phyloP scores from a whole-genome alignment of 2,888 invertebrate genomes.

The Parnassius glacialis region DNA sequence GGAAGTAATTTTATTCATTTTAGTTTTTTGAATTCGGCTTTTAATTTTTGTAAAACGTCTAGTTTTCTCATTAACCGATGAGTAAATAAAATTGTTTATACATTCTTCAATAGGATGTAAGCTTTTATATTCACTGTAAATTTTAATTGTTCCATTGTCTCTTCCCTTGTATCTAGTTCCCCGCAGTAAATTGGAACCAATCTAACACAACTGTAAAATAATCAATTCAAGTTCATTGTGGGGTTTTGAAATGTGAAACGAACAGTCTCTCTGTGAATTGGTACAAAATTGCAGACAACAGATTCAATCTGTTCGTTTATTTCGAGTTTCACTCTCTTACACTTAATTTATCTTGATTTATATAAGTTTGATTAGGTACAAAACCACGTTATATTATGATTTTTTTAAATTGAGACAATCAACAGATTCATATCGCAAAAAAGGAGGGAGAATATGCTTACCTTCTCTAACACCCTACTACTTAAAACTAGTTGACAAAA shows the following conservation, averaged over 20 bases:
- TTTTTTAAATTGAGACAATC: too few species aligned
- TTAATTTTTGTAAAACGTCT: too few species aligned
- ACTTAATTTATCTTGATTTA: neutral
- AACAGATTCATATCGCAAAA: too few species aligned
- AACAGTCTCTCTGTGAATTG: slow-evolving; percentile 1
- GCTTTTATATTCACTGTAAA: neutral
- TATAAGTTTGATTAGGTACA: neutral
- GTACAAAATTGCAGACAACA: neutral
- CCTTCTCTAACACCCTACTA: too few species aligned
- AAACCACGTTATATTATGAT: neutral
- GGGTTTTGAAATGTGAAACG: slow-evolving; percentile 2
- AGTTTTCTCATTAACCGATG: too few species aligned
- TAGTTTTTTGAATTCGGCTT: too few species aligned
- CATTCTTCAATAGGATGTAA: too few species aligned
- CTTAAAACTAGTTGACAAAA: too few species aligned
- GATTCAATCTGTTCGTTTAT: slow-evolving; percentile 8
- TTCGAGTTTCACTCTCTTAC: neutral
- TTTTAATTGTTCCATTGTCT: slow-evolving; percentile 3
- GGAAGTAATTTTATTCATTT: too few species aligned
- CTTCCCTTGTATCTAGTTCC: slow-evolving; percentile 1
- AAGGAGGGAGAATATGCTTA: too few species aligned
- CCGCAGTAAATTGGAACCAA: slow-evolving; percentile 17
- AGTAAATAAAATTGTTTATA: too few species aligned
- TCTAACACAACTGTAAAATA: slow-evolving; percentile 11
- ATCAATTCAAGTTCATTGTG: slow-evolving; percentile 7